Conservation (phyloP, 2,888 invertebrate species). For the Volucella inanis region DNA sequence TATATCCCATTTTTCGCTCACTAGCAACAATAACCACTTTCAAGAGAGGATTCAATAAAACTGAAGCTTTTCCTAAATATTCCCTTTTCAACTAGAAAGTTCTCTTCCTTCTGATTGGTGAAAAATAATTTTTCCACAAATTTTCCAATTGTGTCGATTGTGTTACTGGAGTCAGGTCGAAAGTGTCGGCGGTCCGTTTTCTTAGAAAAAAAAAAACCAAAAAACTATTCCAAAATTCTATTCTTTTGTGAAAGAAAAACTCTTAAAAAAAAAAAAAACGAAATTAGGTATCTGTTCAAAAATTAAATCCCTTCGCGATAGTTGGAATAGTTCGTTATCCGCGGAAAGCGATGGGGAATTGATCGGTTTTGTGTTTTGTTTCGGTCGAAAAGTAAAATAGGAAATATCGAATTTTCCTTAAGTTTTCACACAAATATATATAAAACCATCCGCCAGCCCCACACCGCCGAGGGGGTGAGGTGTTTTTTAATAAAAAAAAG, state of each 20-base stretch:
- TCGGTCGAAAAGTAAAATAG: slow-evolving; percentile 30
- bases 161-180: slow-evolving; percentile 83
- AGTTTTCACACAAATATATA: slow-evolving; percentile 45
- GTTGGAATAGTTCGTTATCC: slow-evolving; percentile 29
- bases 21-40: slow-evolving; percentile 39
- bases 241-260: slow-evolving; percentile 54
- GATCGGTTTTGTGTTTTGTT: slow-evolving; percentile 55
- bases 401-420: slow-evolving; percentile 66
- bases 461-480: slow-evolving; percentile 52
- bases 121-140: slow-evolving; percentile 44
- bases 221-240: not conserved
- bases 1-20: slow-evolving; percentile 25
- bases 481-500: slow-evolving; percentile 19
- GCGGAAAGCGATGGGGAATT: slow-evolving; percentile 45
- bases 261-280: slow-evolving; percentile 47
- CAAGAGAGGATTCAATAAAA: slow-evolving; percentile 33
- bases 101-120: slow-evolving; percentile 53
- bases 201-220: slow-evolving; percentile 46
- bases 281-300: not conserved
- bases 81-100: slow-evolving; percentile 20
- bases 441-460: slow-evolving; percentile 52
- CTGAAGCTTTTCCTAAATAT: slow-evolving; percentile 40
- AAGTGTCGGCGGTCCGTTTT: slow-evolving; percentile 71
- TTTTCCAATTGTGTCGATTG: slow-evolving; percentile 81
- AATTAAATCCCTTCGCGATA: slow-evolving; percentile 23